A percentile compares a stretch with the other conserved stretches of the same genome.
Evolutionary conservation across 37 sponge, comb jelly and placozoan genomes (phyloP).

Genomic region (Cliona cf. orientalis): DNA sequence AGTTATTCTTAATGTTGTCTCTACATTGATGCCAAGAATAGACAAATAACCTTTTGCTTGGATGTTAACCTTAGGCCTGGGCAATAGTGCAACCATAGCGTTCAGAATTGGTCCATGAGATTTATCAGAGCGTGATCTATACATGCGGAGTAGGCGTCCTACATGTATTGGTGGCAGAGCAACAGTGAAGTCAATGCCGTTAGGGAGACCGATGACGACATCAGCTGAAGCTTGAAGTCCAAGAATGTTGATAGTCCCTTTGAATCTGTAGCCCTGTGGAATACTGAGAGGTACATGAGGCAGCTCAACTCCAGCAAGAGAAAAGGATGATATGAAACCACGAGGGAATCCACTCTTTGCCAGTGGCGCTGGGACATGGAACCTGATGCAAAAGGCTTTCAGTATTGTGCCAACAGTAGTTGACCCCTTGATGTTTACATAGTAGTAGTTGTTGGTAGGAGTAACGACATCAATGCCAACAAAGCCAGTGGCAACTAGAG

Average conservation of each 20-base stretch:
- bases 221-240: conserved; percentile 15
- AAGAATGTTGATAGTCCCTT: conserved; percentile 41
- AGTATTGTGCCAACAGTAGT: conserved; percentile 21
- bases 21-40: conserved; percentile 19
- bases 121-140: conserved; percentile 8
- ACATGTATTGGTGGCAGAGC: conserved; percentile 15
- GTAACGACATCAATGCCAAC: conserved; percentile 6
- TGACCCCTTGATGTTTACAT: conserved; percentile 3
- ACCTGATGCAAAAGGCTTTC: conserved; percentile 18
- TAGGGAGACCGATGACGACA: conserved; percentile 12
- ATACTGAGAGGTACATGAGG: conserved; percentile 16
- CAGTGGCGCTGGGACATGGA: conserved; percentile 18
- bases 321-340: conserved; percentile 23
- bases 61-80: neutral
- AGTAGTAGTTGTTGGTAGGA: conserved; percentile 37
- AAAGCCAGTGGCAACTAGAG: conserved; percentile 5
- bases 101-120: conserved; percentile 25
- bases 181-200: neutral
- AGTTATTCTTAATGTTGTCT: conserved; percentile 6
- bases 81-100: neutral
- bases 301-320: neutral
- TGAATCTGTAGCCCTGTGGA: conserved; percentile 17
- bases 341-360: conserved; percentile 48
- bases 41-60: conserved; percentile 21
- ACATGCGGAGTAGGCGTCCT: conserved; percentile 23